These are phyloP conservation scores for Cephus pulcher DNA, from an alignment of 2,888 invertebrate genomes.

Conservation along the genomic window DNA sequence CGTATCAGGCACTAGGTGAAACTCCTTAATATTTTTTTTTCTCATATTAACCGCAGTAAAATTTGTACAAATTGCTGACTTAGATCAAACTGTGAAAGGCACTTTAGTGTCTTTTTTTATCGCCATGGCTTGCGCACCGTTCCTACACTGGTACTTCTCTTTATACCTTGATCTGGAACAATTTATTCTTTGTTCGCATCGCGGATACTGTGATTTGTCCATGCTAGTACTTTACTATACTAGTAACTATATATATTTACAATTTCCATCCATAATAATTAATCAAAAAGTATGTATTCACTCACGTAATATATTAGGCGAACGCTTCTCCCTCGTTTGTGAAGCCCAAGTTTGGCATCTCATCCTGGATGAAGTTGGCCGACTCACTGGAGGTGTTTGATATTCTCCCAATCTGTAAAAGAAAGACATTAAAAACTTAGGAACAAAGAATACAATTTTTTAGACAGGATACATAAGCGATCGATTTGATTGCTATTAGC, in stretches of 20 bases:
- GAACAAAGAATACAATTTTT: neutral
- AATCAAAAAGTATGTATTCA: conserved; percentile 4
- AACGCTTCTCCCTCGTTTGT: conserved; percentile 55
- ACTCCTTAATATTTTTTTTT: neutral
- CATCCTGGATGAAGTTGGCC: conserved; percentile 46
- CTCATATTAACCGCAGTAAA: conserved; percentile 8
- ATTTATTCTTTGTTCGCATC: neutral
- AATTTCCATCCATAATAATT: neutral
- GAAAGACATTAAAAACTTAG: conserved; percentile 6
- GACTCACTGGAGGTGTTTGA: conserved; percentile 41
- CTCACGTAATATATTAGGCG: conserved; percentile 54
- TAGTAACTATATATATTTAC: neutral
- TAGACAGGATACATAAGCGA: conserved; percentile 1
- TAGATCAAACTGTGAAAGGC: conserved; percentile 34
- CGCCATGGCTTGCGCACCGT: conserved; percentile 64
- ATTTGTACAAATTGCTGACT: conserved; percentile 24
- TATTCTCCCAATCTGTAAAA: conserved; percentile 48
- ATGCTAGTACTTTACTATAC: neutral
- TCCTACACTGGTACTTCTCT: conserved; percentile 62
- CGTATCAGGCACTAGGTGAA: conserved; percentile 22
- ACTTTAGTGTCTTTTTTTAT: conserved; percentile 30
- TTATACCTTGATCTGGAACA: conserved; percentile 58
- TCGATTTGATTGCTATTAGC: neutral
- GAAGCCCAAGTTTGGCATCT: conserved; percentile 64
- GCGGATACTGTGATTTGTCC: neutral